These are phyloP conservation scores for Chiloscyllium punctatum DNA, from an alignment of 2,797 vertebrate genomes.

Conservation along the genomic window DNA sequence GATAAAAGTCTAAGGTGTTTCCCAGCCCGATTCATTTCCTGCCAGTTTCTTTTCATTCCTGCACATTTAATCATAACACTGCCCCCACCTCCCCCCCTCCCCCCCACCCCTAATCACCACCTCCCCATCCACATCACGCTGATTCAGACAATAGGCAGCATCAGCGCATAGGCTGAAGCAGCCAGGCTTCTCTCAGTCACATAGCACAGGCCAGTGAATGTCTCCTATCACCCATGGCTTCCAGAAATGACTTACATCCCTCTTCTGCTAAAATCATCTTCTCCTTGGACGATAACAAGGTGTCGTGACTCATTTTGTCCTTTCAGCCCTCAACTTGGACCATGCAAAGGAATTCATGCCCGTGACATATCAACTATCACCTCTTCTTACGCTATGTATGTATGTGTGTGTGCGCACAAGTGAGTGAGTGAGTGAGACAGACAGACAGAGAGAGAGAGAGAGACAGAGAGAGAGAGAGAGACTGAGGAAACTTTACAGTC, in stretches of 20 bases:
- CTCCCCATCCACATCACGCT: neutral
- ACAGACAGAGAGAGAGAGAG: too few relatives aligned
- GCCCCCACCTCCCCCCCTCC: neutral
- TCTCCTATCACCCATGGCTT: neutral
- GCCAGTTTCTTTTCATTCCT: neutral
- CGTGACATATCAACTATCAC: neutral
- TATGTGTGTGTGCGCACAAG: too few relatives aligned
- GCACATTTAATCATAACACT: neutral
- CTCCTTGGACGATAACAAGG: neutral
- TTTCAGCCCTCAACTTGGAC: neutral
- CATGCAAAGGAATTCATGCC: neutral
- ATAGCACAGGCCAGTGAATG: neutral
- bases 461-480: too few relatives aligned
- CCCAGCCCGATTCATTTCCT: neutral
- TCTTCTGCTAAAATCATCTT: neutral
- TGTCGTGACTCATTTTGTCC: neutral
- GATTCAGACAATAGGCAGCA: constrained; percentile 3
- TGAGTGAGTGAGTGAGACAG: too few relatives aligned
- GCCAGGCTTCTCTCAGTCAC: neutral
- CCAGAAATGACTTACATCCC: neutral
- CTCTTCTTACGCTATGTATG: neutral
- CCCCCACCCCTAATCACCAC: neutral
- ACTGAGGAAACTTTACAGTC: neutral
- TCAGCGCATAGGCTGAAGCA: neutral
- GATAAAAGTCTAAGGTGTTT: neutral